Percentiles rank a stretch among this genome's conserved stretches.
Evolutionary conservation across 2,797 vertebrate genomes (phyloP).

Genomic region (Neoniphon sammara): DNA sequence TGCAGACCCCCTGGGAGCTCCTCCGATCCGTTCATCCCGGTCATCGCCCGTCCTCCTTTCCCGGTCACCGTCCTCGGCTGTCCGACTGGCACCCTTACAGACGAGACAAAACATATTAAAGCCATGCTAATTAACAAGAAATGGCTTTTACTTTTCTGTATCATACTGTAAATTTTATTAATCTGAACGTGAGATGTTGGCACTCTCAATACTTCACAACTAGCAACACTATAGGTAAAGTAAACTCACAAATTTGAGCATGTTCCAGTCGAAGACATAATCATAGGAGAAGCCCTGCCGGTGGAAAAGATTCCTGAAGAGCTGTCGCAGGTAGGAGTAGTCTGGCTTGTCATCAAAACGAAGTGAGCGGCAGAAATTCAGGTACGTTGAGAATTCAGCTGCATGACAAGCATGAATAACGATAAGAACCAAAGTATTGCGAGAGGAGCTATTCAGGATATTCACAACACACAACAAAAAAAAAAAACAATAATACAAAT

Average conservation of each 20-base stretch:
- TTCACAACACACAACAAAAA: not conserved
- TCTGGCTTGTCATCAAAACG: conserved; percentile 98
- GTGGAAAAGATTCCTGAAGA: conserved; percentile 98
- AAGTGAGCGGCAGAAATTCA: conserved; percentile 97
- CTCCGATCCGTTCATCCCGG: conserved; percentile 91
- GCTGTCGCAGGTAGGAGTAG: conserved; percentile 95
- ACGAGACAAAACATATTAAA: conserved; percentile 1
- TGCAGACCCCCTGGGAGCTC: conserved; percentile 89
- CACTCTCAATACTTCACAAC: not conserved
- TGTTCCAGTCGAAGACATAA: conserved; percentile 99
- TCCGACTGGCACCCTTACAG: conserved; percentile 90
- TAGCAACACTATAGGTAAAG: not conserved
- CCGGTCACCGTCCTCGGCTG: conserved; percentile 92
- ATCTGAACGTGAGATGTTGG: no score
- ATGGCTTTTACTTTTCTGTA: not conserved
- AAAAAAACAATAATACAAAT: not conserved
- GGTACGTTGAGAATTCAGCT: conserved; percentile 98
- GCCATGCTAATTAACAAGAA: not conserved
- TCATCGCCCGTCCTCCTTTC: conserved; percentile 90
- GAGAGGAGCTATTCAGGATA: conserved; percentile 4
- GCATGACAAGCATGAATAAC: conserved; percentile 6
- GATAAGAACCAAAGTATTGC: not conserved
- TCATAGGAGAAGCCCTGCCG: conserved; percentile 97
- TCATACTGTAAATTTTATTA: not conserved
- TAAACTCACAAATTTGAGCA: conserved; percentile 94